phyloP scores from a whole-genome alignment of 2,113 vertebrate species.

The Grantiella picta region DNA sequence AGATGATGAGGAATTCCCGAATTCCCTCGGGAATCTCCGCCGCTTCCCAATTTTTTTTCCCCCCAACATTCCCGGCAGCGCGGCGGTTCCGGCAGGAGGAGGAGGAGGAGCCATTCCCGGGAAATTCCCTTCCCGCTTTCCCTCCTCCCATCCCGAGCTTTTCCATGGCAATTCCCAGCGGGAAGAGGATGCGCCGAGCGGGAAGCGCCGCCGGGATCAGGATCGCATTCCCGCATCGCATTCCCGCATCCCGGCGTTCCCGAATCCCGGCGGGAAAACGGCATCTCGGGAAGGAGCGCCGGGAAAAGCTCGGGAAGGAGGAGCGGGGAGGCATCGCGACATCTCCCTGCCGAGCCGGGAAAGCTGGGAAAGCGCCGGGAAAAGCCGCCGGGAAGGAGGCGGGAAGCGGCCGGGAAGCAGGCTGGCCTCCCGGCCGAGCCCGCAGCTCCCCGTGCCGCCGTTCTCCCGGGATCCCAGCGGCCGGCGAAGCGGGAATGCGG shows the following conservation, averaged over 20 bases:
- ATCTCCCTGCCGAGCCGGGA: neutral
- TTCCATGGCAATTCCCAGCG: neutral
- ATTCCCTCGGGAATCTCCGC: neutral
- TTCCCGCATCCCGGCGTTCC: neutral
- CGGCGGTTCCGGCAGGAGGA: neutral
- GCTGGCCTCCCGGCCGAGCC: neutral
- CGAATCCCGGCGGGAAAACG: neutral
- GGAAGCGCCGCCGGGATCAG: neutral
- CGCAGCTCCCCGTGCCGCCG: too few species aligned
- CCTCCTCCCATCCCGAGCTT: neutral
- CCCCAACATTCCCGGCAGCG: neutral
- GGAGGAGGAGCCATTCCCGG: neutral
- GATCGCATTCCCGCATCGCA: too few species aligned
- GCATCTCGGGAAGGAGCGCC: neutral
- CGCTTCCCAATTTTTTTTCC: neutral
- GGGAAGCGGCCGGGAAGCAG: too few species aligned
- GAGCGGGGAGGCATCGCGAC: neutral
- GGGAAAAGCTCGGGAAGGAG: neutral
- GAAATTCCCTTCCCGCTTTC: neutral
- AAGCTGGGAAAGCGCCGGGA: neutral
- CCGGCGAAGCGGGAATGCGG: too few species aligned
- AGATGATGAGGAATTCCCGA: neutral
- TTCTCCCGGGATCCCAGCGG: too few species aligned
- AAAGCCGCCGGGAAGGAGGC: too few species aligned
- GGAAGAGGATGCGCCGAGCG: neutral